phyloP scores from a whole-genome alignment of 2,888 invertebrate species.

The Drosophila mayaguana region DNA sequence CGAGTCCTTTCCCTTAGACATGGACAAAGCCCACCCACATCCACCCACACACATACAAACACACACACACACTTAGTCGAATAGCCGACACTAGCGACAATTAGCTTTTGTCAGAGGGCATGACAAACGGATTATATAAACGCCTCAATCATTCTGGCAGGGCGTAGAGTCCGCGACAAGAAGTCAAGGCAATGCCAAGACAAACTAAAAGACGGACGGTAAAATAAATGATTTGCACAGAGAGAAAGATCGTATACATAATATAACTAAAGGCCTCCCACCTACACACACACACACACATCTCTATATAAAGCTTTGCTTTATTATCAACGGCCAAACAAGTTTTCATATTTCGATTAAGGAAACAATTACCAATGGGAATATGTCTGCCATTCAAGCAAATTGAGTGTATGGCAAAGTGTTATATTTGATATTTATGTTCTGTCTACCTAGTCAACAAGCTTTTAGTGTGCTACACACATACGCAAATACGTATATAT shows the following conservation, averaged over 20 bases:
- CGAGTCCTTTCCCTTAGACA: constrained; percentile 48
- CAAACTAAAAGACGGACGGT: constrained; percentile 17
- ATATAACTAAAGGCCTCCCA: background rate
- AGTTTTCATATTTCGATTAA: constrained; percentile 6
- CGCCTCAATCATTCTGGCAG: constrained; percentile 69
- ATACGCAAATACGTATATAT: background rate
- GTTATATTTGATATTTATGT: constrained; percentile 32
- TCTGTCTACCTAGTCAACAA: constrained; percentile 33
- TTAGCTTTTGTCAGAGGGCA: constrained; percentile 72
- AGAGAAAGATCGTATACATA: constrained; percentile 29
- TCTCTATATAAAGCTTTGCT: background rate
- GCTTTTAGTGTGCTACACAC: constrained; percentile 36
- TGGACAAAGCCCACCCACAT: constrained; percentile 20
- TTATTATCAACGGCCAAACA: background rate
- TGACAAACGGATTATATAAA: constrained; percentile 76
- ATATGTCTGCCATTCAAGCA: constrained; percentile 18
- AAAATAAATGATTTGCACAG: constrained; percentile 46
- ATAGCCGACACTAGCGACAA: constrained; percentile 56
- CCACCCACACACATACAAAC: constrained; percentile 24
- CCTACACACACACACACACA: background rate
- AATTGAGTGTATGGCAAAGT: constrained; percentile 25
- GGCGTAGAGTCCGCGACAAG: constrained; percentile 57
- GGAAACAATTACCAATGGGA: constrained; percentile 4
- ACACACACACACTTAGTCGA: background rate
- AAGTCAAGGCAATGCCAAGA: constrained; percentile 47